Conservation (phyloP, 2,888 invertebrate genomes). For the Maniola hyperantus region DNA sequence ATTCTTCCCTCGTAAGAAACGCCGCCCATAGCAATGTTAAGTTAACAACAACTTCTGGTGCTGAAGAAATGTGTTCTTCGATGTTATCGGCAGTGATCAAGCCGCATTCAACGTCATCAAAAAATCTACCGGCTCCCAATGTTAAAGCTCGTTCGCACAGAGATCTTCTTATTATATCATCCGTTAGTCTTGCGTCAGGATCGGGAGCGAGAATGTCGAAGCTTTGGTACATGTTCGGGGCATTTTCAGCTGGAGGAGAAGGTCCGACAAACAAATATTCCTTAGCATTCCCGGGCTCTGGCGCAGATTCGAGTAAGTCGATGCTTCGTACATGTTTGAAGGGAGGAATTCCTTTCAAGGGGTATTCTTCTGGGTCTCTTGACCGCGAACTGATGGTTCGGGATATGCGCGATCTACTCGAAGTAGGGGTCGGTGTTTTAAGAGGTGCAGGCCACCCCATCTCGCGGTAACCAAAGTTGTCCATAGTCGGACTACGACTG, state of each 20-base stretch:
- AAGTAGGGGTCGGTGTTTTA: slow-evolving; percentile 60
- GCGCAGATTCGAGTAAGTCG: slow-evolving; percentile 84
- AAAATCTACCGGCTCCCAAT: slow-evolving; percentile 85
- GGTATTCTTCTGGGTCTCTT: slow-evolving; percentile 80
- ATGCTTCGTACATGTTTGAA: slow-evolving; percentile 67
- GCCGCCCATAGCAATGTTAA: slow-evolving; percentile 88
- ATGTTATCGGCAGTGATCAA: slow-evolving; percentile 84
- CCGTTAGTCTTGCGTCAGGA: slow-evolving; percentile 86
- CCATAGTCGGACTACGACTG: slow-evolving; percentile 76
- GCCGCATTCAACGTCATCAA: slow-evolving; percentile 89
- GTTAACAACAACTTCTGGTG: slow-evolving; percentile 87
- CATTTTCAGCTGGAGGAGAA: slow-evolving; percentile 90
- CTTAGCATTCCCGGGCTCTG: slow-evolving; percentile 80
- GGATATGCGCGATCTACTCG: slow-evolving; percentile 58
- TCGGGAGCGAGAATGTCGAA: slow-evolving; percentile 87
- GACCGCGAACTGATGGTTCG: slow-evolving; percentile 73
- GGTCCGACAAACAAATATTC: slow-evolving; percentile 91
- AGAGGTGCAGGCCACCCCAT: slow-evolving; percentile 79
- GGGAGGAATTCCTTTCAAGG: slow-evolving; percentile 67
- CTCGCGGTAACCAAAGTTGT: slow-evolving; percentile 85
- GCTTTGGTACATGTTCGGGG: slow-evolving; percentile 90
- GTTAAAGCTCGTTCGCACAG: slow-evolving; percentile 87
- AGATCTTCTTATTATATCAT: slow-evolving; percentile 86
- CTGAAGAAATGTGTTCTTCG: slow-evolving; percentile 80
- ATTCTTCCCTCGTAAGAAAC: slow-evolving; percentile 87